These are phyloP conservation scores for Sinelater perroti DNA, from an alignment of 2,888 invertebrate genomes.

Conservation along the genomic window DNA sequence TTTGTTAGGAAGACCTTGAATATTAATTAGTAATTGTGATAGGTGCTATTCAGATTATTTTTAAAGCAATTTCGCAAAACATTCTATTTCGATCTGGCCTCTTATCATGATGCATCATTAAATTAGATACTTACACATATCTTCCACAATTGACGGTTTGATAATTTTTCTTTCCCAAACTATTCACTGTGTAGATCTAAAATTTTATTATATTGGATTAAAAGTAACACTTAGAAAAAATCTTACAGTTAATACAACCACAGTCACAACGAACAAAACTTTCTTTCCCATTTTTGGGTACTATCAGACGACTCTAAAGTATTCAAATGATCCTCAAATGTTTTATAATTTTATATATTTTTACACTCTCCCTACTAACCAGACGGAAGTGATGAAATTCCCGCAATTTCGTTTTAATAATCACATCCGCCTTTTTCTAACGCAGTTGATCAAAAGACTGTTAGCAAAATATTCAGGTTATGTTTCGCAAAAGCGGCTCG, in stretches of 20 bases:
- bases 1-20: neutral
- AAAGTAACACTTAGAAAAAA: too few species aligned
- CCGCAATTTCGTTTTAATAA: neutral
- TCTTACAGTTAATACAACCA: neutral
- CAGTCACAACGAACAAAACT: conserved; percentile 2
- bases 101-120: too few species aligned
- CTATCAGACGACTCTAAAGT: too few species aligned
- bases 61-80: too few species aligned
- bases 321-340: too few species aligned
- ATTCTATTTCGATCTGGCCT: too few species aligned
- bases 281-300: conserved; percentile 16
- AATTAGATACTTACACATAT: conserved; percentile 8
- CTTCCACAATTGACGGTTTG: neutral
- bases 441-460: conserved; percentile 4
- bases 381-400: neutral
- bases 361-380: conserved; percentile 5
- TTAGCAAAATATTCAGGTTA: conserved; percentile 8
- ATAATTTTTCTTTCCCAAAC: neutral
- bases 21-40: neutral
- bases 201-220: too few species aligned
- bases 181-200: neutral
- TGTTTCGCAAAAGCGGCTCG: neutral
- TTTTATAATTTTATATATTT: too few species aligned
- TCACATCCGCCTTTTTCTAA: conserved; percentile 2
- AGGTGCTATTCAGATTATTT: neutral